phyloP scores from a whole-genome alignment of 2,113 vertebrate genomes.

The Spermophilus dauricus region DNA sequence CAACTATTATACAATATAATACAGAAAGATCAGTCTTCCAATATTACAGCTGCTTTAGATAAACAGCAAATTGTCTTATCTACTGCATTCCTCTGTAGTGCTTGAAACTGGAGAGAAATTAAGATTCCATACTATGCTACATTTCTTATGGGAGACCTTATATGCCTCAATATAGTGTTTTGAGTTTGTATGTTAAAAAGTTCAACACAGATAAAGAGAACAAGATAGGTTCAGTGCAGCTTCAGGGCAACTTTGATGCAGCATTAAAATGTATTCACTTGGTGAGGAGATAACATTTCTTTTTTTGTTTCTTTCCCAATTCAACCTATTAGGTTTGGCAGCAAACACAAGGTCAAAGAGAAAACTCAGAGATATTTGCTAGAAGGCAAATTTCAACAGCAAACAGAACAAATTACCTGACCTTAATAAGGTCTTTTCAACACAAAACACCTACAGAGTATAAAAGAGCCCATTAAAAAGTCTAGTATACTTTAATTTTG shows the following conservation, averaged over 20 bases:
- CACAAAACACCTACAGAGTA: constrained; percentile 67
- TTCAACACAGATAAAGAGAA: constrained; percentile 85
- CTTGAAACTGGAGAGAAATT: constrained; percentile 87
- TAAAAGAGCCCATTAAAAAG: constrained; percentile 72
- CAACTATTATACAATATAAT: constrained; percentile 94
- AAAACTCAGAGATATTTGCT: constrained; percentile 87
- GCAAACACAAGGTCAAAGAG: constrained; percentile 86
- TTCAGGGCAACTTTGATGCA: constrained; percentile 88
- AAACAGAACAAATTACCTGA: constrained; percentile 86
- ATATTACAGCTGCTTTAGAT: constrained; percentile 86
- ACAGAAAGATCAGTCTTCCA: constrained; percentile 90
- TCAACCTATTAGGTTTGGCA: constrained; percentile 88
- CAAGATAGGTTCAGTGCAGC: constrained; percentile 88
- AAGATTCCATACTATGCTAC: constrained; percentile 88
- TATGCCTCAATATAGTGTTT: constrained; percentile 81
- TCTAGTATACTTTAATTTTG: constrained; percentile 69
- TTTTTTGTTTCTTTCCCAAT: constrained; percentile 81
- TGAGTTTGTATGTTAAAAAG: constrained; percentile 67
- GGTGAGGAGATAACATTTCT: constrained; percentile 83
- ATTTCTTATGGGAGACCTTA: constrained; percentile 86
- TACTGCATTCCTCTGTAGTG: constrained; percentile 89
- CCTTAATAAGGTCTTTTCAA: constrained; percentile 75
- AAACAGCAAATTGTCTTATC: constrained; percentile 87
- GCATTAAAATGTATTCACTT: constrained; percentile 87
- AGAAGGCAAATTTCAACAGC: constrained; percentile 88